Conservation (phyloP, 1,140 invertebrate genomes). For the Mactra quadrangularis region DNA sequence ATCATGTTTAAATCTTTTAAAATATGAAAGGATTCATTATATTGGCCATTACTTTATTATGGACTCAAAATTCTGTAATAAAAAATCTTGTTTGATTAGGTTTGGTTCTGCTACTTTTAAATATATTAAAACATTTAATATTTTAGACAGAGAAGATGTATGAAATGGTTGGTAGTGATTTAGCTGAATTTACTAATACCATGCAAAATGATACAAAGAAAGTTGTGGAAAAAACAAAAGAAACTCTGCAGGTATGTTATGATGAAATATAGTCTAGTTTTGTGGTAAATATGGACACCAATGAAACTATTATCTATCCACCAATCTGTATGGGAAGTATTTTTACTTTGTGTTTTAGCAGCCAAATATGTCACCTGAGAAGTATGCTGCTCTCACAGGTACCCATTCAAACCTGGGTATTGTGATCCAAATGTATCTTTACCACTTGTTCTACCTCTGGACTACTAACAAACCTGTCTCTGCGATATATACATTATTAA, state of each 20-base stretch:
- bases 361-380: too few relatives aligned
- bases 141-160: constrained; percentile 88
- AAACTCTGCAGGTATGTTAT: constrained; percentile 87
- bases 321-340: too few relatives aligned
- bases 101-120: not conserved
- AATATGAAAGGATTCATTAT: not conserved
- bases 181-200: constrained; percentile 88
- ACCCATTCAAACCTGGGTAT: too few relatives aligned
- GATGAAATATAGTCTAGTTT: not conserved
- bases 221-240: constrained; percentile 87
- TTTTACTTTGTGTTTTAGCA: too few relatives aligned
- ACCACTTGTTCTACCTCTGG: too few relatives aligned
- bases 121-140: not conserved
- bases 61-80: not conserved
- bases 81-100: not conserved
- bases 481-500: too few relatives aligned
- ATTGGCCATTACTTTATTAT: not conserved
- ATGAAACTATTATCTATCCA: too few relatives aligned
- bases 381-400: too few relatives aligned
- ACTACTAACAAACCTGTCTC: too few relatives aligned
- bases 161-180: constrained; percentile 90
- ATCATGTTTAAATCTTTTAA: too few relatives aligned
- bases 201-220: constrained; percentile 89
- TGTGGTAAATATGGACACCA: too few relatives aligned
- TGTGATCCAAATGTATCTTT: too few relatives aligned